These are phyloP conservation scores for Platorchestia sp. DNA, from an alignment of 1,140 invertebrate genomes.

Conservation along the genomic window DNA sequence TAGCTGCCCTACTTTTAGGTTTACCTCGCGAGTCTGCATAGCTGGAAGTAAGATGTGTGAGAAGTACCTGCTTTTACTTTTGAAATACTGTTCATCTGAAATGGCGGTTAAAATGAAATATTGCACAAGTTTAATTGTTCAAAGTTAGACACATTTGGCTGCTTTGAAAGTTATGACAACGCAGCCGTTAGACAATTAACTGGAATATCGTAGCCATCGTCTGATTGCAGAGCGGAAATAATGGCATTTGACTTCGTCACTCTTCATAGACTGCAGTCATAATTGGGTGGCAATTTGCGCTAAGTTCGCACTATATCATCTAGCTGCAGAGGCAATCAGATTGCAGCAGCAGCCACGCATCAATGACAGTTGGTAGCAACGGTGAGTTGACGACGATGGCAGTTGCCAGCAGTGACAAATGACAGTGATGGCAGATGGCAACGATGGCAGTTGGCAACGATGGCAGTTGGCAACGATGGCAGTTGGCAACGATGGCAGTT, in stretches of 20 bases:
- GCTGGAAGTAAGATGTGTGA: not conserved
- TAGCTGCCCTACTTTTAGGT: no score
- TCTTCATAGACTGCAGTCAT: not conserved
- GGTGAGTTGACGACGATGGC: no score
- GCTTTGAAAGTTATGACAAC: not conserved
- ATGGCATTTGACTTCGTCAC: no score
- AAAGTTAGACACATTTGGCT: not conserved
- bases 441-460: no score
- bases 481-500: no score
- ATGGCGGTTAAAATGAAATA: not conserved
- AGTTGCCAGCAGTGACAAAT: no score
- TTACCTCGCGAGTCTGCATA: not conserved
- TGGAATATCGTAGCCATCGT: no score
- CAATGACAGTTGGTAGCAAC: not conserved
- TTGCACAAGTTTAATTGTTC: not conserved
- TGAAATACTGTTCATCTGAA: not conserved
- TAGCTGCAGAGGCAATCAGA: not conserved
- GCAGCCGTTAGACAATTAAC: not conserved
- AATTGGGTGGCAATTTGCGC: not conserved
- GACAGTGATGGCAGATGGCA: no score
- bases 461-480: no score
- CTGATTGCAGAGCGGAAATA: no score
- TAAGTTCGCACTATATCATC: not conserved
- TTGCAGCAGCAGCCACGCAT: not conserved
- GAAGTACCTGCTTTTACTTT: not conserved